A percentile compares a stretch with the other conserved stretches of the same genome.
These are phyloP conservation scores for Caenorhabditis afra DNA, from an alignment of 2,888 invertebrate genomes.

Conservation along the genomic window DNA sequence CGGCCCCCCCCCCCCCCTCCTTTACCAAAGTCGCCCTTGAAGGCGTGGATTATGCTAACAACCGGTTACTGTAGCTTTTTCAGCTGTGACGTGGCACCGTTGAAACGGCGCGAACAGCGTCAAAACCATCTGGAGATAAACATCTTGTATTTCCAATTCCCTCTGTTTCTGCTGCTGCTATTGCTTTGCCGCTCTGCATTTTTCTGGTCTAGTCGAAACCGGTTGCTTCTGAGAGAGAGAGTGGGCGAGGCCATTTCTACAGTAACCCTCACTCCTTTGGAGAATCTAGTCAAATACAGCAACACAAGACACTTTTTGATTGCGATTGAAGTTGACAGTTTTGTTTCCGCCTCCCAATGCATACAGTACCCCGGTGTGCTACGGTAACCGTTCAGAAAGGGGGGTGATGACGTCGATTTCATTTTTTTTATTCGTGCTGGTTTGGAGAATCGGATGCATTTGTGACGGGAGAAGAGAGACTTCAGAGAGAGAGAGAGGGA, in stretches of 20 bases:
- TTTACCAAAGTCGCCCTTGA: too few relatives aligned
- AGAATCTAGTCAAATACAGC: slow-evolving; percentile 9
- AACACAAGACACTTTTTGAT: slow-evolving; percentile 22
- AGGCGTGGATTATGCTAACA: too few relatives aligned
- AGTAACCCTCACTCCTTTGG: not conserved
- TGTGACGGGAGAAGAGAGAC: too few relatives aligned
- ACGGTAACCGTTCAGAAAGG: slow-evolving; percentile 2
- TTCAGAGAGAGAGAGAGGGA: too few relatives aligned
- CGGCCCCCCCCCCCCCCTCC: too few relatives aligned
- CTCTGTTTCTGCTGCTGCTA: too few relatives aligned
- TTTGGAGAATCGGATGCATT: not conserved
- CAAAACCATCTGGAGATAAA: not conserved
- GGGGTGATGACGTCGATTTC: not conserved
- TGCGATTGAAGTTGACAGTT: slow-evolving; percentile 51
- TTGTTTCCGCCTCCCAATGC: not conserved
- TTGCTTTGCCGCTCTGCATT: too few relatives aligned
- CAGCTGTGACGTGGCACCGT: too few relatives aligned
- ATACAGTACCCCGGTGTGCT: slow-evolving; percentile 11
- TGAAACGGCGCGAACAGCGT: too few relatives aligned
- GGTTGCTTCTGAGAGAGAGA: not conserved
- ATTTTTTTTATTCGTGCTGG: not conserved
- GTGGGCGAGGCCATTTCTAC: slow-evolving; percentile 2
- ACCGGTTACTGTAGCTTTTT: too few relatives aligned
- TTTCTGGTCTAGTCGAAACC: slow-evolving; percentile 1
- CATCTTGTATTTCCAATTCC: not conserved